Conservation (phyloP, 2,888 invertebrate species). For the Timandra comae region DNA sequence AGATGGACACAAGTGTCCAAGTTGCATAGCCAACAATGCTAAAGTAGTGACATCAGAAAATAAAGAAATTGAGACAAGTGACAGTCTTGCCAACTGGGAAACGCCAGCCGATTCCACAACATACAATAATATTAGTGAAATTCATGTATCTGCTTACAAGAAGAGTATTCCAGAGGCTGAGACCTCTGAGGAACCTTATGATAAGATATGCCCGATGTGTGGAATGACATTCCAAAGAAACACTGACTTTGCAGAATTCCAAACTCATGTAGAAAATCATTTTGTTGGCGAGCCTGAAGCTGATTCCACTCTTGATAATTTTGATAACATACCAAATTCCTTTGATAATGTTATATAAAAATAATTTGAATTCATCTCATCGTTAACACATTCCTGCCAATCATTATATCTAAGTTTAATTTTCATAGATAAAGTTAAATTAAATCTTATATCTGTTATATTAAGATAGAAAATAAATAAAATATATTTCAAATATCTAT, state of each 20-base stretch:
- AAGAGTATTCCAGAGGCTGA: slow-evolving; percentile 37
- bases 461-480: background rate
- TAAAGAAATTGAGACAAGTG: slow-evolving; percentile 69
- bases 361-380: no score
- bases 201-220: slow-evolving; percentile 87
- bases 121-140: slow-evolving; percentile 52
- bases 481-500: background rate
- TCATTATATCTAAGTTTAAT: no score
- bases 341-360: slow-evolving; percentile 50
- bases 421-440: background rate
- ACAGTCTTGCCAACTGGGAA: slow-evolving; percentile 66
- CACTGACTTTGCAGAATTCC: slow-evolving; percentile 79
- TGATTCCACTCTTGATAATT: slow-evolving; percentile 72
- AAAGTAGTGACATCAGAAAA: slow-evolving; percentile 52
- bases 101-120: slow-evolving; percentile 62
- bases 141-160: slow-evolving; percentile 46
- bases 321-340: slow-evolving; percentile 66
- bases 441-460: background rate
- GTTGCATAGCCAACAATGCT: slow-evolving; percentile 47
- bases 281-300: slow-evolving; percentile 78
- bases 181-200: slow-evolving; percentile 35
- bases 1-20: slow-evolving; percentile 65
- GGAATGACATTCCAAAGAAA: slow-evolving; percentile 78
- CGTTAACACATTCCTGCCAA: no score
- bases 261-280: slow-evolving; percentile 86